phyloP scores from a whole-genome alignment of 2,113 vertebrate genomes.

The Hemibagrus wyckioides region DNA sequence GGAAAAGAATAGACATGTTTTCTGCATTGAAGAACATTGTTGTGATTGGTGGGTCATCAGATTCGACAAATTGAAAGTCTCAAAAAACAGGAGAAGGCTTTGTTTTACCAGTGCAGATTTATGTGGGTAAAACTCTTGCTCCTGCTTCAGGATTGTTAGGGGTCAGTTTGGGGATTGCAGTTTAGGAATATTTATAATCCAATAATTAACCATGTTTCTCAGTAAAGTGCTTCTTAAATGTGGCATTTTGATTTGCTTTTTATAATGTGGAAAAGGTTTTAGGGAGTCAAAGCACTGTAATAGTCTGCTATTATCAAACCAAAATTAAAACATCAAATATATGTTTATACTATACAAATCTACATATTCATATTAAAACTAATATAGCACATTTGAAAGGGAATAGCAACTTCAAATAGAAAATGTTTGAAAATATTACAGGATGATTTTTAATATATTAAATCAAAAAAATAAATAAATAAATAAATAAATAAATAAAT shows the following conservation, averaged over 20 bases:
- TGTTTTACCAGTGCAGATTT: background rate
- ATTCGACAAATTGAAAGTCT: slow-evolving; percentile 12
- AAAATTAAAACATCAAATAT: background rate
- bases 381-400: background rate
- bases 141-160: background rate
- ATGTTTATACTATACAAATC: background rate
- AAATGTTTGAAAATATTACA: background rate
- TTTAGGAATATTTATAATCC: background rate
- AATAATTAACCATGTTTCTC: background rate
- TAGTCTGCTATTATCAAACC: background rate
- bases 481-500: no score
- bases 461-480: no score
- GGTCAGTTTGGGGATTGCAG: background rate
- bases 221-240: background rate
- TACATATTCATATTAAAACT: background rate
- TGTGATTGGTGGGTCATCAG: slow-evolving; percentile 31
- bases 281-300: no score
- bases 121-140: background rate
- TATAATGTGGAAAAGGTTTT: background rate
- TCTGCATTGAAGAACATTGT: slow-evolving; percentile 46
- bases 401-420: background rate
- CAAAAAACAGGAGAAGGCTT: background rate
- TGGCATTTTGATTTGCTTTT: background rate
- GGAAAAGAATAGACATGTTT: background rate
- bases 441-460: background rate